phyloP scores from a whole-genome alignment of 2,113 vertebrate genomes.

The Rissa tridactyla region DNA sequence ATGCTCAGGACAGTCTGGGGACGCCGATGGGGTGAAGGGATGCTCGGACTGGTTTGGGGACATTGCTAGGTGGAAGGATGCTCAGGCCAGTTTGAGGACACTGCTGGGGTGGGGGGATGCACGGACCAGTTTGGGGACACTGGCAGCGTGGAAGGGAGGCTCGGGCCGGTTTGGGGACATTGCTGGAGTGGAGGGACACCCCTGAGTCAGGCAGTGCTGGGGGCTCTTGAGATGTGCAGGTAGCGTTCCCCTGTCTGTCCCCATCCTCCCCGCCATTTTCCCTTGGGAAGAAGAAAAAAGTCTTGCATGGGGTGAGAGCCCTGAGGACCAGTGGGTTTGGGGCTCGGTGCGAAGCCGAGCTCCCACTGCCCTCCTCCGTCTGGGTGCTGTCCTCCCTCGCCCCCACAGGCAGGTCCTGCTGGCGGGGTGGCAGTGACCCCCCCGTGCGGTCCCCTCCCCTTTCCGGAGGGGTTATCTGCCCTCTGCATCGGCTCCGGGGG shows the following conservation, averaged over 20 bases:
- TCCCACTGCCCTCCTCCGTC: not conserved
- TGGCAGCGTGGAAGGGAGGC: not conserved
- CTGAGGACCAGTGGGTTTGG: rapidly evolving
- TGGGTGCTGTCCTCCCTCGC: not conserved
- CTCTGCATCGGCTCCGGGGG: not conserved
- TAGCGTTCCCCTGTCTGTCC: not conserved
- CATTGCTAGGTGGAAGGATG: not conserved
- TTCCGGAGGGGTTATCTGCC: conserved; percentile 16
- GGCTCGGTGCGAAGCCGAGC: not conserved
- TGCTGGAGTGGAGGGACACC: not conserved
- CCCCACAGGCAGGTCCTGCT: not conserved
- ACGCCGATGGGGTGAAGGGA: rapidly evolving
- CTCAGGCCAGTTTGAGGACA: rapidly evolving
- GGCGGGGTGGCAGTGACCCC: not conserved
- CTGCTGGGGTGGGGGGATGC: too few species aligned
- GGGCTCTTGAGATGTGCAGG: not conserved
- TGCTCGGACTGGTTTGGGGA: not conserved
- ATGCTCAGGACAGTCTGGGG: rapidly evolving
- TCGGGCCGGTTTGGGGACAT: not conserved
- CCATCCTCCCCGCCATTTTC: not conserved
- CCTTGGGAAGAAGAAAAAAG: not conserved
- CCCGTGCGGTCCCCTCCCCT: not conserved
- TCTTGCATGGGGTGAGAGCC: not conserved
- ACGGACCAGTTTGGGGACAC: too few species aligned
- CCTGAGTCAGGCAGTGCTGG: rapidly evolving